These are phyloP conservation scores for Drosophila tristis DNA, from an alignment of 1,140 invertebrate genomes.

Conservation along the genomic window DNA sequence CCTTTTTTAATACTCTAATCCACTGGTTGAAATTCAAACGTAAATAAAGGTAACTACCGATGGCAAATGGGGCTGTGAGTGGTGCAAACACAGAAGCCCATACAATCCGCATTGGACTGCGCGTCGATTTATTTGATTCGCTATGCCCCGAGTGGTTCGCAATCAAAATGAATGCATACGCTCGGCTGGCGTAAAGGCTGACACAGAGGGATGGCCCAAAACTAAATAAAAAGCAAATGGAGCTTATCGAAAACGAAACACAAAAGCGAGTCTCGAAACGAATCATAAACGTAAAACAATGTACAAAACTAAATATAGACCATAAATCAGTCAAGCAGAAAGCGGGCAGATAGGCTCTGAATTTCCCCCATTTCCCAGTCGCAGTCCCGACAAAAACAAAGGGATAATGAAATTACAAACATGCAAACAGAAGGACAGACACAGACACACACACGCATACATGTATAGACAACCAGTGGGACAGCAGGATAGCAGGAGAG, in stretches of 20 bases:
- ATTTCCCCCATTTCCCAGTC: slow-evolving; percentile 12
- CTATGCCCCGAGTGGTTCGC: slow-evolving; percentile 24
- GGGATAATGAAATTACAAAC: slow-evolving; percentile 63
- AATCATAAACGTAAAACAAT: slow-evolving; percentile 58
- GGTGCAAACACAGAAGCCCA: slow-evolving; percentile 33
- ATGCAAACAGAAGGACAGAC: slow-evolving; percentile 52
- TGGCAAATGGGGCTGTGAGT: slow-evolving; percentile 24
- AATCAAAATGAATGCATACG: slow-evolving; percentile 52
- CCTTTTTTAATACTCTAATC: slow-evolving; percentile 35
- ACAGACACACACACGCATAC: slow-evolving; percentile 11
- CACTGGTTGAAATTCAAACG: slow-evolving; percentile 39
- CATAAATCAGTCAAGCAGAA: slow-evolving; percentile 77
- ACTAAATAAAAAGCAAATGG: slow-evolving; percentile 77
- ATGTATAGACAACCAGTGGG: slow-evolving; percentile 34
- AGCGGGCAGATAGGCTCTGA: slow-evolving; percentile 58
- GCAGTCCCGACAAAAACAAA: slow-evolving; percentile 45
- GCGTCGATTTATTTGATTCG: slow-evolving; percentile 9
- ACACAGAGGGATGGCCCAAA: slow-evolving; percentile 11
- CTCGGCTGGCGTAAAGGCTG: slow-evolving; percentile 46
- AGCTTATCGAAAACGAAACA: slow-evolving; percentile 62
- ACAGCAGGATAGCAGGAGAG: neutral
- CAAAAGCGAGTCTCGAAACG: slow-evolving; percentile 33
- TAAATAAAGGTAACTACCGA: slow-evolving; percentile 17
- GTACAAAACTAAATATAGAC: slow-evolving; percentile 66
- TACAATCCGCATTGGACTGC: neutral